A percentile compares a stretch with the other conserved stretches of the same genome.
phyloP scores from a whole-genome alignment of 2,797 vertebrate species.

The Xenops minutus region DNA sequence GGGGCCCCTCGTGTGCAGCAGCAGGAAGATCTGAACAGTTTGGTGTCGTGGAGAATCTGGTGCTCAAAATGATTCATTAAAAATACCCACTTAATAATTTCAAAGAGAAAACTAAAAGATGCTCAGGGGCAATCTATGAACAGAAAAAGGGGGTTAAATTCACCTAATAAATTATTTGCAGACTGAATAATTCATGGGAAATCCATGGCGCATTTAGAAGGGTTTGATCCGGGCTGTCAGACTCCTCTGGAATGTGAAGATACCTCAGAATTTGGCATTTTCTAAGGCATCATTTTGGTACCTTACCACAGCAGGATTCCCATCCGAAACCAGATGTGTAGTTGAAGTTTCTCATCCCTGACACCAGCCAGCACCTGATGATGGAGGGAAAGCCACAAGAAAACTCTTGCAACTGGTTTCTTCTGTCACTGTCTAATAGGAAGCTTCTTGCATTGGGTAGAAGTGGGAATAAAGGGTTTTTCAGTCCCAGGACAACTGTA shows the following conservation, averaged over 20 bases:
- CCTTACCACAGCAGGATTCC: not conserved
- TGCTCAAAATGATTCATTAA: slow-evolving; percentile 15
- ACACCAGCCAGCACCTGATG: not conserved
- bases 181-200: slow-evolving; percentile 28
- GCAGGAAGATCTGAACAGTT: not conserved
- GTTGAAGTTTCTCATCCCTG: not conserved
- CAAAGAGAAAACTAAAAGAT: slow-evolving; percentile 25
- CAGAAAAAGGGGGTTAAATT: slow-evolving; percentile 43
- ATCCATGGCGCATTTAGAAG: not conserved
- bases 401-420: not conserved
- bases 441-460: not conserved
- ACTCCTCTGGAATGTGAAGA: not conserved
- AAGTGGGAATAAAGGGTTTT: not conserved
- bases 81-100: slow-evolving; percentile 6
- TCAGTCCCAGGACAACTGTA: not conserved
- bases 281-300: not conserved
- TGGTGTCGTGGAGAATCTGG: not conserved
- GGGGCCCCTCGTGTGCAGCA: not conserved
- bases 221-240: not conserved
- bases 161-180: slow-evolving; percentile 51
- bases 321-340: not conserved
- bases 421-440: not conserved
- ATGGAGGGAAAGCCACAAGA: not conserved
- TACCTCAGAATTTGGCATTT: not conserved
- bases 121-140: not conserved